phyloP scores from a whole-genome alignment of 37 sponge, comb jelly and placozoan species.

The Geodia barretti region DNA sequence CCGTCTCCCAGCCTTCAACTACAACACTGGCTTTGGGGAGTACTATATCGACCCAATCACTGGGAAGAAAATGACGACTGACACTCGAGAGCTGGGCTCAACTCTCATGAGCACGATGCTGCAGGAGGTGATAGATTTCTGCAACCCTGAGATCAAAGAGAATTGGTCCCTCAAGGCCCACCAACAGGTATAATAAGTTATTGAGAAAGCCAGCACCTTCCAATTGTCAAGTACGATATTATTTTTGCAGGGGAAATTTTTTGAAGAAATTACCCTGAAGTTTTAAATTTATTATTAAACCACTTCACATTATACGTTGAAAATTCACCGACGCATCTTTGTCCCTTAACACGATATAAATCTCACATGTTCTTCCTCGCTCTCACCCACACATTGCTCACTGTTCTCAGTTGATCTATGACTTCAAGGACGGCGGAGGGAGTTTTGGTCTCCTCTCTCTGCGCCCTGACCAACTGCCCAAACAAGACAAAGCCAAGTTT shows the following conservation, averaged over 20 bases:
- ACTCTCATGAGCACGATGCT: slow-evolving; percentile 84
- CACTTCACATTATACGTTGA: not conserved
- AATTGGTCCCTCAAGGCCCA: slow-evolving; percentile 69
- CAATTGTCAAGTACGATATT: not conserved
- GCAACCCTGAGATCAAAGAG: slow-evolving; percentile 65
- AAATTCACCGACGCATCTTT: not conserved
- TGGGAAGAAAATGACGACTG: slow-evolving; percentile 31
- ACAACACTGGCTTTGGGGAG: slow-evolving; percentile 73
- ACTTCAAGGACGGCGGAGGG: slow-evolving; percentile 68
- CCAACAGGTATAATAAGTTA: slow-evolving; percentile 59
- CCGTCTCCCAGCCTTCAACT: slow-evolving; percentile 63
- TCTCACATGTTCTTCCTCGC: not conserved
- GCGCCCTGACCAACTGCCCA: slow-evolving; percentile 60
- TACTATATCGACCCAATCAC: slow-evolving; percentile 17
- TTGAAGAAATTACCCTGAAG: too few relatives aligned
- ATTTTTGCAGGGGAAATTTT: not conserved
- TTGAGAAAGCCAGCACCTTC: not conserved
- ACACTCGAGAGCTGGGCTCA: slow-evolving; percentile 78
- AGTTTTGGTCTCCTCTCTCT: slow-evolving; percentile 65
- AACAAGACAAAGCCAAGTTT: slow-evolving; percentile 39
- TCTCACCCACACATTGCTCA: not conserved
- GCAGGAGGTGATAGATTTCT: slow-evolving; percentile 74
- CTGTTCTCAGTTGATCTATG: slow-evolving; percentile 59
- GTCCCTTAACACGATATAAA: not conserved
- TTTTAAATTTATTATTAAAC: not conserved